Evolutionary conservation across 1,140 invertebrate genomes (phyloP), one percentile per base, ranked within the genome.

Genomic region (Hermetia illucens): DNA sequence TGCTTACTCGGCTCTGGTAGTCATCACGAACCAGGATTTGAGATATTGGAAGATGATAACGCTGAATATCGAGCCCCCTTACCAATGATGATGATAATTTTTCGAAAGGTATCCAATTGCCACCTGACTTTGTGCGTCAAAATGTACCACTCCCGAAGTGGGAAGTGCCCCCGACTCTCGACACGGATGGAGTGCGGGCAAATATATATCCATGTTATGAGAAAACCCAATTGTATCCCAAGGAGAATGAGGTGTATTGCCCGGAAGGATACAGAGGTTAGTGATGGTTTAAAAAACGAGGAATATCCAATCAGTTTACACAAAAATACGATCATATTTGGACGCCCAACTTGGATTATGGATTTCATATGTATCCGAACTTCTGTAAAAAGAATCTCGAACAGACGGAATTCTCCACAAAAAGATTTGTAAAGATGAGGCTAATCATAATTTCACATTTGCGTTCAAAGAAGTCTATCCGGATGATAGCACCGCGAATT

Each of bases 301-400:
- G 41, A 12, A 38, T 42, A 1, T 27, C 46, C 10, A 53, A 57
- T 44, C 16, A 27, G 0, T 52, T 46, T 22, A 52, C 54, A 2
- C 5, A 41, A 12, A 40, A 46, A 5, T 35, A 50, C 22, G 34
- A 49, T 3, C n/a, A 18, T n/a, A 47, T 45, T 41, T 60, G 52
- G 52, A 38, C 38, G 9, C 45, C 44, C 0, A 33, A 37, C 16
- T n/a, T 34, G 2, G 21, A 44, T 8, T 30, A 32, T 9, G 47
- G 46, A 8, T 24, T 55, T 3, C 53, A 57, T 8, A 41, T 44
- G n/a, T 55, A 50, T 37, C 57, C 57, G 5, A 55, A 60, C 31
- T 61, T 58, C 34, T 49, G 49, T 0, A 46, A 21, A 5, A 13
- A 17, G 5, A 56, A 57, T 22, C 37, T 43, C 0, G 34, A 21